Conservation (phyloP, 2,888 invertebrate species). For the Cantharis lateralis region DNA sequence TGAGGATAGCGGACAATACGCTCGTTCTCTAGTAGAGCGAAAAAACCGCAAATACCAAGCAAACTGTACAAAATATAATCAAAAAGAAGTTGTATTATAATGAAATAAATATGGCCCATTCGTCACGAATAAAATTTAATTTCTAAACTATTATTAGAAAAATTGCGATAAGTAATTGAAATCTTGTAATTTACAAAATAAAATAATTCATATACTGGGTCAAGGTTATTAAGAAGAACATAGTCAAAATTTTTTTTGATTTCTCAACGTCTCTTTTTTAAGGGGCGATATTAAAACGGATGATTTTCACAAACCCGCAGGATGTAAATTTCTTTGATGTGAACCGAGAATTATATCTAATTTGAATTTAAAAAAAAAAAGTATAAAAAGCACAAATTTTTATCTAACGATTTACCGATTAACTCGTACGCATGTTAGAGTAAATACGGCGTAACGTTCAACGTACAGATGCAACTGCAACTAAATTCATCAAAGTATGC, state of each 20-base stretch:
- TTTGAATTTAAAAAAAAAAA: not conserved
- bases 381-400: not conserved
- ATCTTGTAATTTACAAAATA: not conserved
- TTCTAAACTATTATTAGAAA: not conserved
- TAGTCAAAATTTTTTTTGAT: not conserved
- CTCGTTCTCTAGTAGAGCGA: conserved; percentile 2
- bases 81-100: not conserved
- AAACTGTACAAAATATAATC: not conserved
- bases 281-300: not conserved
- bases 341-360: not conserved
- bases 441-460: not conserved
- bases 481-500: not conserved
- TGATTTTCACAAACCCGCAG: not conserved
- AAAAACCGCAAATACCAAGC: not conserved
- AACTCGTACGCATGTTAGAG: not conserved
- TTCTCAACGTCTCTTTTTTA: not conserved
- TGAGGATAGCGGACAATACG: conserved; percentile 1
- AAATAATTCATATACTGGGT: not conserved
- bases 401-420: not conserved
- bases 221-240: not conserved
- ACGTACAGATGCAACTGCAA: not conserved
- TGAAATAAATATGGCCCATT: not conserved
- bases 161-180: not conserved
- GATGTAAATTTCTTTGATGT: not conserved
- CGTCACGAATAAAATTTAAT: not conserved